Base-by-base conservation (phyloP, 1,140 invertebrate genomes). In the Tetraneura akinire region DNA sequence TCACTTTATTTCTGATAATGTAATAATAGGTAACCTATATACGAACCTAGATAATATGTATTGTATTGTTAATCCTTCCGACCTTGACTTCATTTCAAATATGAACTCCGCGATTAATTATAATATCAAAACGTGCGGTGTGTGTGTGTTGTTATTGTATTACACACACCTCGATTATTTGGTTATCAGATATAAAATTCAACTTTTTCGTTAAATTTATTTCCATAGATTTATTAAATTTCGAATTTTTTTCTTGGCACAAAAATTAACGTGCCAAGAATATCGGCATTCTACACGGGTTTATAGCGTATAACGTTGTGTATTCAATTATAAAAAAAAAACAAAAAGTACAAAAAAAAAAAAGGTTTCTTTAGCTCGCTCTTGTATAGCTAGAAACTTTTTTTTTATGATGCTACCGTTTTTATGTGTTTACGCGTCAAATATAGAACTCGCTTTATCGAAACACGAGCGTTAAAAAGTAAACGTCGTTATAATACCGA, bases 391-490 rank as follows among this genome's bases (percentile, higher is more conserved):
- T 68, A 3, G 42, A 66, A 68, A 68, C 64, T 68, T 68, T 68
- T 68, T 45, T 68, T 68, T n/a, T n/a, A 64, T 26, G 62, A 64
- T 64, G 62, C n/a, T 42, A 37, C 64, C 37, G 6, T 42, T 45
- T 42, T 45, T 68, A 62, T 64, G 9, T 64, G 9, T 21, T 64
- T 37, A 3, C 13, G 32, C 32, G 18, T 64, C n/a, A 13, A 64
- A 37, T 42, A 37, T n/a, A 64, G 32, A 37, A 42, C 32, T 64
- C 18, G 18, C 21, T 4, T 64, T 21, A 21, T 11, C 10, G 45
- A 47, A n/a, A 14, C 8, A 10, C 2, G 14, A 18, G 18, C 18
- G n/a, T 9, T 37, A 64, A 37, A 64, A 64, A 64, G 37, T 16
- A 11, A 64, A 10, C n/a, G n/a, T 21, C 11, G 16, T 16, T 64